Evolutionary conservation across 2,888 invertebrate genomes (phyloP).

Genomic region (Dendrolimus houi): DNA sequence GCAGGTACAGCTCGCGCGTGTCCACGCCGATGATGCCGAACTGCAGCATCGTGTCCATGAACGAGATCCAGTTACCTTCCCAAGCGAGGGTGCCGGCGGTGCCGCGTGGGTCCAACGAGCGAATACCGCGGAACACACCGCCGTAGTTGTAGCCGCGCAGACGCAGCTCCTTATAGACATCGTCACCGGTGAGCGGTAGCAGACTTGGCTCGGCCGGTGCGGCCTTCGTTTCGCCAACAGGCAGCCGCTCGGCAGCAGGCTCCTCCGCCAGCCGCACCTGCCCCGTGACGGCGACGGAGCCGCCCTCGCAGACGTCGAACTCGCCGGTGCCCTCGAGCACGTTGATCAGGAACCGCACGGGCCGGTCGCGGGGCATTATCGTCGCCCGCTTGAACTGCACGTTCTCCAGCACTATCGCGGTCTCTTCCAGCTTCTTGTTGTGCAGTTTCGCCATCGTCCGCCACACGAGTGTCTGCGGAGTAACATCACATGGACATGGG

Average conservation of each 20-base stretch:
- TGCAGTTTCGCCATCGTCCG: constrained; percentile 88
- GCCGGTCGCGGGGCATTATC: constrained; percentile 89
- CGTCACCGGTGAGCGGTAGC: constrained; percentile 77
- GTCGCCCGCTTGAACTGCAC: constrained; percentile 95
- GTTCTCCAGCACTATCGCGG: constrained; percentile 92
- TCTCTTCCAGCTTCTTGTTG: constrained; percentile 83
- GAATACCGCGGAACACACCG: constrained; percentile 89
- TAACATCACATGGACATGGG: constrained; percentile 3
- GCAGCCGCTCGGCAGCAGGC: constrained; percentile 78
- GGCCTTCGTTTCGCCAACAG: constrained; percentile 39
- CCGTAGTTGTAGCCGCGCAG: constrained; percentile 92
- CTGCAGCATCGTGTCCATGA: constrained; percentile 97
- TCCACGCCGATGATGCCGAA: constrained; percentile 88
- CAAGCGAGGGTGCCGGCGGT: constrained; percentile 85
- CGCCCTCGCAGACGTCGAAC: constrained; percentile 94
- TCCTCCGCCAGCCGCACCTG: constrained; percentile 80
- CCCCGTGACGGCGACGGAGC: constrained; percentile 89
- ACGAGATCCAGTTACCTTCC: constrained; percentile 96
- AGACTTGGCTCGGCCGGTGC: constrained; percentile 46
- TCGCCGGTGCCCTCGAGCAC: constrained; percentile 88
- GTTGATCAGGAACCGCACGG: constrained; percentile 87
- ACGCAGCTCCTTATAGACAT: constrained; percentile 90
- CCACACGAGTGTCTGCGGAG: constrained; percentile 84
- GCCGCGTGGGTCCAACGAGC: constrained; percentile 83
- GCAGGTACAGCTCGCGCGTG: constrained; percentile 89